Percentiles rank a stretch among this genome's conserved stretches.
phyloP scores from a whole-genome alignment of 2,797 vertebrate genomes.

The Bradypus variegatus region DNA sequence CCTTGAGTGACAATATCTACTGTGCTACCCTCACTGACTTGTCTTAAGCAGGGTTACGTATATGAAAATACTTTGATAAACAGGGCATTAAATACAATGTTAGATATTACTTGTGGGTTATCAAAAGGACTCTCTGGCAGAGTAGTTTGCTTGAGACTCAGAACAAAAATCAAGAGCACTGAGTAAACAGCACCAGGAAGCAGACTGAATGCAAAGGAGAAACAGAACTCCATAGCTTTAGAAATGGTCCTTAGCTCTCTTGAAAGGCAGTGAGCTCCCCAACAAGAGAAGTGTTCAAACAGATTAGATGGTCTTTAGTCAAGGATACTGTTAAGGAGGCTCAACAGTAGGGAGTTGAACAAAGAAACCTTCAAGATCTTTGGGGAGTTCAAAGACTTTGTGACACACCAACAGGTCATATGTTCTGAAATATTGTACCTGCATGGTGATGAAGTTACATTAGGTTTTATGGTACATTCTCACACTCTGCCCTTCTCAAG shows the following conservation, averaged over 20 bases:
- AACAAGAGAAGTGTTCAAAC: not conserved
- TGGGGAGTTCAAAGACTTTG: not conserved
- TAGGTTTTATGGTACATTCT: not conserved
- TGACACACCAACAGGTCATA: not conserved
- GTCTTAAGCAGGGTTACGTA: not conserved
- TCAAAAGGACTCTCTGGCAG: not conserved
- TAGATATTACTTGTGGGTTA: not conserved
- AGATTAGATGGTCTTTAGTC: conserved; percentile 18
- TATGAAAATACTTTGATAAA: conserved; percentile 26
- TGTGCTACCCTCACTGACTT: not conserved
- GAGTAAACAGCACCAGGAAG: conserved; percentile 2
- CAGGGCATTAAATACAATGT: not conserved
- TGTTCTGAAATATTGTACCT: not conserved
- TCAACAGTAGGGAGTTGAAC: not conserved
- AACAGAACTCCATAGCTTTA: conserved; percentile 13
- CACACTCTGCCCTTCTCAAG: not conserved
- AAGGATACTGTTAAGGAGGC: not conserved
- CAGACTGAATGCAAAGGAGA: not conserved
- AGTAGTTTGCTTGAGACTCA: not conserved
- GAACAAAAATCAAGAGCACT: not conserved
- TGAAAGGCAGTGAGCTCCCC: not conserved
- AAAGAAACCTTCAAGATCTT: not conserved
- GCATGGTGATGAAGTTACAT: not conserved
- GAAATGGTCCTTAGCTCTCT: not conserved
- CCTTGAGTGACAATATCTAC: not conserved